Base-by-base conservation (phyloP, 2,797 vertebrate species). In the Hirundo rustica region DNA sequence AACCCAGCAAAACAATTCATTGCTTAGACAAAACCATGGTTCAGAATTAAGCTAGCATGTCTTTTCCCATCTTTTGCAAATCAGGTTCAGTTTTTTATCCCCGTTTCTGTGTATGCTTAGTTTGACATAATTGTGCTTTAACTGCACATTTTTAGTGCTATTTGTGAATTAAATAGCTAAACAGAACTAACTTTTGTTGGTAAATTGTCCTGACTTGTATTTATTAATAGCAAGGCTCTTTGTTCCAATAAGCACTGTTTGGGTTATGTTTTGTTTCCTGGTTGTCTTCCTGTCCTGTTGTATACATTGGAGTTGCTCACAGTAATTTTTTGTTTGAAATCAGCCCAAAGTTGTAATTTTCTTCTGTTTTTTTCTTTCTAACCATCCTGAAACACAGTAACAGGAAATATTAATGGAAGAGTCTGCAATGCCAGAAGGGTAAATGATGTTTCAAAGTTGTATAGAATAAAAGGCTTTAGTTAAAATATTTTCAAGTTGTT, bases 381-480 rank as follows among this genome's bases (percentile, higher is more conserved):
- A 94, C 84, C 89, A 95, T 72, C 93, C 93, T 57, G 3, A 73
- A 96, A 91, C 73, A 77, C 78, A 89, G 68, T 97, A 97, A 97
- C 89, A 90, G 94, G 79, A 95, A 97, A 96, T 92, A 93, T 9
- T 74, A 92, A 96, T 93, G 92, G 78, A 96, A 89, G 82, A 92
- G 95, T 96, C 97, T 97, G 96, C 96, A 95, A 97, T 96, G 96
- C 96, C 97, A 95, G 97, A 97, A 97, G 97, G 91, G 89, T 97
- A 96, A 97, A 97, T 93, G 96, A 96, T 98, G 96, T 96, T 97
- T 98, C 97, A 96, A 96, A 96, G 91, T 97, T 98, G 97, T 98
- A 97, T 96, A 98, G 97, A 98, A 98, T 98, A 98, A 98, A 97
- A 97, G 95, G 87, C 97, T 98, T 98, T 98, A 97, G 97, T 96